phyloP scores from a whole-genome alignment of 2,888 invertebrate species.

The Latheticus oryzae region DNA sequence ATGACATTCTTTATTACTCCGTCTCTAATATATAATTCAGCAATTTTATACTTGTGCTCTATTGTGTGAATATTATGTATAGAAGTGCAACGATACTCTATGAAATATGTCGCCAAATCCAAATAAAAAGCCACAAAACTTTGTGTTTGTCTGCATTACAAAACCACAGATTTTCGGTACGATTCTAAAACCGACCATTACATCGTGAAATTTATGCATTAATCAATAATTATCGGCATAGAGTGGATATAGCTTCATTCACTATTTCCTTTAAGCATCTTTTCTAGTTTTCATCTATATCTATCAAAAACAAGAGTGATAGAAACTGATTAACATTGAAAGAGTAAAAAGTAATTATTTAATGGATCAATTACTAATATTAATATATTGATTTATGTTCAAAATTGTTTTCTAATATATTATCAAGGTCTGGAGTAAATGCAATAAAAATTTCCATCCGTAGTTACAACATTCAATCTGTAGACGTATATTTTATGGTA shows the following conservation, averaged over 20 bases:
- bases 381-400: too few relatives aligned
- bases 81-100: conserved; percentile 29
- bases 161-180: conserved; percentile 21
- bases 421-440: conserved; percentile 14
- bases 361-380: too few relatives aligned
- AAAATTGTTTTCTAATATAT: too few relatives aligned
- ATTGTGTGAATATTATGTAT: conserved; percentile 43
- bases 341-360: too few relatives aligned
- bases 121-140: conserved; percentile 22
- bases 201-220: conserved; percentile 24
- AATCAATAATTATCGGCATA: conserved; percentile 18
- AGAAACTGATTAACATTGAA: too few relatives aligned
- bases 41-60: conserved; percentile 44
- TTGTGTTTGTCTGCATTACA: conserved; percentile 10
- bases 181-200: conserved; percentile 15
- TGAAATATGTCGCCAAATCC: conserved; percentile 26
- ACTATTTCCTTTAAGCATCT: too few relatives aligned
- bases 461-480: conserved; percentile 43
- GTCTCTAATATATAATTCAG: conserved; percentile 42
- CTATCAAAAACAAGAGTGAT: too few relatives aligned
- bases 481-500: conserved; percentile 48
- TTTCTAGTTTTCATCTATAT: too few relatives aligned
- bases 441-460: conserved; percentile 40
- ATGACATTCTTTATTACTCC: conserved; percentile 42
- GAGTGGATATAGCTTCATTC: too few relatives aligned